Conservation (phyloP, 1,140 invertebrate genomes). For the Drosophila eugracilis region DNA sequence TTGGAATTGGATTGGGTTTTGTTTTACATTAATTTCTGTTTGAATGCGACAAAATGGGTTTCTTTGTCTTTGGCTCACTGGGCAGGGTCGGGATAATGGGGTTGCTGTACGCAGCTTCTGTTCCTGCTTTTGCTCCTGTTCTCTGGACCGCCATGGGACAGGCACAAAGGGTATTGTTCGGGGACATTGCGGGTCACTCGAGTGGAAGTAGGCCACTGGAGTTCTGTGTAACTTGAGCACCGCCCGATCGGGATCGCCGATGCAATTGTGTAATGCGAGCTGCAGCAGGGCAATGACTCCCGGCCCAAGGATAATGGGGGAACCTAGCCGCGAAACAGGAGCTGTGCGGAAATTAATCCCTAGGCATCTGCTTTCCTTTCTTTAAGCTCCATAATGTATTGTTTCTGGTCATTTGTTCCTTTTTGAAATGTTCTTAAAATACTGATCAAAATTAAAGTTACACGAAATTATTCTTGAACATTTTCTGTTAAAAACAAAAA, state of each 20-base stretch:
- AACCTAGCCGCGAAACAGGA: conserved; percentile 5
- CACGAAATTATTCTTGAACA: no score
- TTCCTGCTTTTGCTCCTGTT: conserved; percentile 6
- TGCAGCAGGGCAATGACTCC: conserved; percentile 68
- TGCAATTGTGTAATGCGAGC: conserved; percentile 79
- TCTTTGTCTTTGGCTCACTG: conserved; percentile 72
- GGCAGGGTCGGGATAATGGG: conserved; percentile 50
- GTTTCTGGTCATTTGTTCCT: no score
- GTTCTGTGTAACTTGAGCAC: conserved; percentile 70
- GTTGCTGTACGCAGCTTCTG: conserved; percentile 34
- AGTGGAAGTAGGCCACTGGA: conserved; percentile 82
- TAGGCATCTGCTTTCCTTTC: background rate
- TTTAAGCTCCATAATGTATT: no score
- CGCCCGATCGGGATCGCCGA: conserved; percentile 16
- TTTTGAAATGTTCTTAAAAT: no score
- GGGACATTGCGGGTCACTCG: conserved; percentile 61
- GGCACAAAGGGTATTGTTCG: conserved; percentile 69
- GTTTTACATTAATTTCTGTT: conserved; percentile 77
- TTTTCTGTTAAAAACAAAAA: background rate
- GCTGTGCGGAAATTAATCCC: background rate
- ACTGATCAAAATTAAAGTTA: no score
- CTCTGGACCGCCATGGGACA: conserved; percentile 17
- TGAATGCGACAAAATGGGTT: conserved; percentile 76
- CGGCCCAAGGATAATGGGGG: conserved; percentile 71
- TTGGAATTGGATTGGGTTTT: conserved; percentile 52